Evolutionary conservation across 1,140 invertebrate species (phyloP).

Genomic region (Trichonephila inaurata): DNA sequence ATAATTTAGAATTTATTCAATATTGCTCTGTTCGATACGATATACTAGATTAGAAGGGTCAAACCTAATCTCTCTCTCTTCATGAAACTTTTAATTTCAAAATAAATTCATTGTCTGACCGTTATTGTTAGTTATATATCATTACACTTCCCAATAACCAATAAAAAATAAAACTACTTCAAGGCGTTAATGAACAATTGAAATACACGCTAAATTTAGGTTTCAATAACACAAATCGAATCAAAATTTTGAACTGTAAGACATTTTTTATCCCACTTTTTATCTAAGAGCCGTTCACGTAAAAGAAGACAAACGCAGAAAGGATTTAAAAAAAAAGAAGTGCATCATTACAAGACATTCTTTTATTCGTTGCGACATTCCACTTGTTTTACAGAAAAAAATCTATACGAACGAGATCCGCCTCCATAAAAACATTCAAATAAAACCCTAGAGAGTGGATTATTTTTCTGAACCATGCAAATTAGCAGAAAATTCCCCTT

Average conservation of each 20-base stretch:
- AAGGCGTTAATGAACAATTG: too few species aligned
- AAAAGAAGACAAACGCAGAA: background rate
- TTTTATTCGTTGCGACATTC: background rate
- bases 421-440: background rate
- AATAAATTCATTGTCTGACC: too few species aligned
- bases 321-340: background rate
- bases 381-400: background rate
- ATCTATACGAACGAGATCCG: too few species aligned
- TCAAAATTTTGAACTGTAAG: background rate
- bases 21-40: too few species aligned
- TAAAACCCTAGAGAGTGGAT: background rate
- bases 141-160: too few species aligned
- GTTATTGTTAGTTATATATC: too few species aligned
- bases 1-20: too few species aligned
- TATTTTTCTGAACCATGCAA: conserved; percentile 29
- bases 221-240: background rate
- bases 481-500: conserved; percentile 43
- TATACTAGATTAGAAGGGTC: too few species aligned
- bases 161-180: too few species aligned
- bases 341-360: background rate
- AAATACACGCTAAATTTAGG: background rate
- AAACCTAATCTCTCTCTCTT: too few species aligned
- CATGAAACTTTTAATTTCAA: too few species aligned
- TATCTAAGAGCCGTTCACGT: background rate
- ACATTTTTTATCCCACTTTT: background rate